These are phyloP conservation scores for Cerceris rybyensis DNA, from an alignment of 2,888 invertebrate genomes.

Conservation along the genomic window DNA sequence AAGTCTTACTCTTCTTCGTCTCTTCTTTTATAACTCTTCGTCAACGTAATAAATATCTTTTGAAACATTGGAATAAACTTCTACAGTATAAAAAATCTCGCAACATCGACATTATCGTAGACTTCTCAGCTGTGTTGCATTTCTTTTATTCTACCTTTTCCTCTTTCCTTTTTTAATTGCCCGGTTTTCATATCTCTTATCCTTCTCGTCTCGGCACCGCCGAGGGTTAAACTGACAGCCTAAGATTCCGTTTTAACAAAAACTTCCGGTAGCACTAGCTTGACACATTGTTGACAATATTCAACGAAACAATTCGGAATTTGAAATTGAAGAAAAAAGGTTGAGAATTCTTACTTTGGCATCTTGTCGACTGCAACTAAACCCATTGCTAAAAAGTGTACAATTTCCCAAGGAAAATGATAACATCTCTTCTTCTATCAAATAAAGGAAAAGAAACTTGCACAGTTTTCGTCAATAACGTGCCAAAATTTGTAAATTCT, in stretches of 20 bases:
- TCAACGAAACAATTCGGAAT: too few species aligned
- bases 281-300: too few species aligned
- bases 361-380: too few species aligned
- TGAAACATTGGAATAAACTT: constrained; percentile 18
- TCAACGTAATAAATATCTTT: constrained; percentile 18
- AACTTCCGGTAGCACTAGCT: too few species aligned
- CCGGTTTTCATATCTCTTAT: too few species aligned
- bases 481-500: constrained; percentile 34
- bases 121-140: neutral
- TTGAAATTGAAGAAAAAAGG: too few species aligned
- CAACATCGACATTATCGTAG: neutral
- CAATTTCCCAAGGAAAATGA: too few species aligned
- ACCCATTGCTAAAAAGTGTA: too few species aligned
- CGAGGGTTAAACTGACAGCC: neutral
- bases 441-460: neutral
- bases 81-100: constrained; percentile 31
- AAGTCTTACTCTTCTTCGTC: constrained; percentile 7
- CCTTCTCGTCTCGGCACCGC: neutral
- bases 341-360: too few species aligned
- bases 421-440: too few species aligned
- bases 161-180: neutral
- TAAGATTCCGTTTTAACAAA: too few species aligned
- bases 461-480: constrained; percentile 1
- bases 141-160: neutral
- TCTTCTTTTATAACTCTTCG: neutral